Percentiles rank a stretch among this genome's conserved stretches.
Conservation (phyloP, 37 sponge, comb jelly and placozoan genomes). For the Dysidea cf. avara region DNA sequence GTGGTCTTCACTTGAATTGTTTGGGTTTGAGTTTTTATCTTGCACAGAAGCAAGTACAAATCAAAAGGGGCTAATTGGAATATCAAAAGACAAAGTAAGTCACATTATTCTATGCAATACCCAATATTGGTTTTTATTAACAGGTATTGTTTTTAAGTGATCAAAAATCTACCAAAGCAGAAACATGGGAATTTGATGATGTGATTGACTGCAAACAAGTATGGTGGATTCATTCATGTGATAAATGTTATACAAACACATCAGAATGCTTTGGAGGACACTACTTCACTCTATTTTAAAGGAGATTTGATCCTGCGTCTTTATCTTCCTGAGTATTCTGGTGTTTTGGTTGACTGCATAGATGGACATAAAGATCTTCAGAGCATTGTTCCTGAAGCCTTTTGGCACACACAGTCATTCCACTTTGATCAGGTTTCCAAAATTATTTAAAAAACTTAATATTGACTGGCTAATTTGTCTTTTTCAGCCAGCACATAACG, state of each 20-base stretch:
- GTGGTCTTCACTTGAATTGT: constrained; percentile 77
- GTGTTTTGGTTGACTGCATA: constrained; percentile 72
- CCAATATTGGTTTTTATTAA: neutral
- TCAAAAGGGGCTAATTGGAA: constrained; percentile 76
- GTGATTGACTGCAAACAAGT: constrained; percentile 16
- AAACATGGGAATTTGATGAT: constrained; percentile 19
- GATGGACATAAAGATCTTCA: constrained; percentile 39
- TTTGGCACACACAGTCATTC: no score
- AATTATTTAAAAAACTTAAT: no score
- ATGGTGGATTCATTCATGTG: neutral
- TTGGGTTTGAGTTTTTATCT: constrained; percentile 87
- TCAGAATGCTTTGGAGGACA: constrained; percentile 38
- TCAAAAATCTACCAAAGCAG: neutral
- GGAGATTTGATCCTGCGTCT: constrained; percentile 41
- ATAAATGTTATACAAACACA: neutral
- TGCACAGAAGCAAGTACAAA: constrained; percentile 65
- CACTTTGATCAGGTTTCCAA: no score
- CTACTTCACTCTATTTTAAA: constrained; percentile 39
- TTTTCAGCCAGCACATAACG: no score
- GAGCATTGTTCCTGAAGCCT: neutral
- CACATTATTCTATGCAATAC: neutral
- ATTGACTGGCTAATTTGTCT: no score
- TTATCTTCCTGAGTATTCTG: constrained; percentile 72
- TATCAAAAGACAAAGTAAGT: constrained; percentile 74
- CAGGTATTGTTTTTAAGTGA: no score